Conservation (phyloP, 2,113 vertebrate genomes). For the Forbesichthys papilliferus region DNA sequence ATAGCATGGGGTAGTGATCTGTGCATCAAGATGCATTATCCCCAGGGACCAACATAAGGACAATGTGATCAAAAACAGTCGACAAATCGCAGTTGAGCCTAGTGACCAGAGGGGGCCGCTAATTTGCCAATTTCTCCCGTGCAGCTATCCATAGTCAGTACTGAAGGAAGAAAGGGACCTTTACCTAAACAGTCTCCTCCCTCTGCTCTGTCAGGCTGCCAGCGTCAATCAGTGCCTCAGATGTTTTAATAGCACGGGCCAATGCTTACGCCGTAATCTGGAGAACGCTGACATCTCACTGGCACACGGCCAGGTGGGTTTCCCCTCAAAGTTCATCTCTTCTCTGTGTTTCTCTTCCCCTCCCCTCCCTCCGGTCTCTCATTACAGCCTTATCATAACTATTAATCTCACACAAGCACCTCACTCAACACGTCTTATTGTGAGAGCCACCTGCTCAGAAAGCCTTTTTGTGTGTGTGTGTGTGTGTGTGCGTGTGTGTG, state of each 20-base stretch:
- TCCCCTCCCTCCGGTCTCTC: conserved; percentile 25
- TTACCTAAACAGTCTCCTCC: conserved; percentile 49
- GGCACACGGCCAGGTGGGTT: conserved; percentile 59
- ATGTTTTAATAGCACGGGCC: conserved; percentile 61
- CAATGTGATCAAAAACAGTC: too few relatives aligned
- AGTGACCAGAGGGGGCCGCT: too few relatives aligned
- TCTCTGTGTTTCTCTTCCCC: conserved; percentile 8
- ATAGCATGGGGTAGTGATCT: too few relatives aligned
- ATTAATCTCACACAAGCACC: conserved; percentile 75
- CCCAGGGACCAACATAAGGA: too few relatives aligned
- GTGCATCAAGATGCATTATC: too few relatives aligned
- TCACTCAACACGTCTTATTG: conserved; percentile 74
- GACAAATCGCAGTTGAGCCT: too few relatives aligned
- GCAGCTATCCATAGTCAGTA: conserved; percentile 8
- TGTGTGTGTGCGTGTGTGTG: neutral
- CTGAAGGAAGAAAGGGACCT: conserved; percentile 58
- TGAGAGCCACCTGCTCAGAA: conserved; percentile 67
- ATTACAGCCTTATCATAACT: conserved; percentile 68
- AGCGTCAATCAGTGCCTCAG: conserved; percentile 57
- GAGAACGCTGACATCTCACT: conserved; percentile 65
- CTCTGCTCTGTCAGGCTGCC: conserved; percentile 60
- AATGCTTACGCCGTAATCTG: conserved; percentile 66
- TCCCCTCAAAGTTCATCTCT: conserved; percentile 33
- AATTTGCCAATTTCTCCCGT: neutral
- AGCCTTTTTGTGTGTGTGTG: conserved; percentile 5